A percentile compares a stretch with the other conserved stretches of the same genome.
phyloP scores from a whole-genome alignment of 2,113 vertebrate species.

The Carettochelys insculpta region DNA sequence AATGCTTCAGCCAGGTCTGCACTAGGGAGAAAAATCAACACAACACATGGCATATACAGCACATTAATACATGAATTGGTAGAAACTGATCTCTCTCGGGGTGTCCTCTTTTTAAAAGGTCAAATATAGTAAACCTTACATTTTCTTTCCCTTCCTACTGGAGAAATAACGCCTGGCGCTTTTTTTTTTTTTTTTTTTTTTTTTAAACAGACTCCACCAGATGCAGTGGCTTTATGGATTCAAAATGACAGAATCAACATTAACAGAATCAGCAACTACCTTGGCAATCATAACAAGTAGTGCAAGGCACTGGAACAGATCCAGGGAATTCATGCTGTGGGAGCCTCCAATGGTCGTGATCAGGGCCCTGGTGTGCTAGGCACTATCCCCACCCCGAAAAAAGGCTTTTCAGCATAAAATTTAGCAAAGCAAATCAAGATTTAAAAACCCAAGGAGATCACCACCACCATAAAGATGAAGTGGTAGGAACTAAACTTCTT shows the following conservation, averaged over 20 bases:
- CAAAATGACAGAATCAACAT: neutral
- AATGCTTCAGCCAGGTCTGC: neutral
- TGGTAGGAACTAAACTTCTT: neutral
- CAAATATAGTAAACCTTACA: too few species aligned
- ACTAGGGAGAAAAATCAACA: neutral
- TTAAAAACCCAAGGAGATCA: neutral
- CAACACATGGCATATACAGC: too few species aligned
- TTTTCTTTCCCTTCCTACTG: neutral
- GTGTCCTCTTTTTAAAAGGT: too few species aligned
- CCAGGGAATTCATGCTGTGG: neutral
- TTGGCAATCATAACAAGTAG: neutral
- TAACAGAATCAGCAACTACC: neutral
- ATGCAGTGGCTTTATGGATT: neutral
- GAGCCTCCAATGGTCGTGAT: neutral
- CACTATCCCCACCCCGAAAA: neutral
- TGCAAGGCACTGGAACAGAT: neutral
- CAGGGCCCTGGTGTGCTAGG: neutral
- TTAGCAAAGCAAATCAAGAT: neutral
- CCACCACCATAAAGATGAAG: neutral
- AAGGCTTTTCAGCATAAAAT: neutral
- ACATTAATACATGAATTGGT: too few species aligned
- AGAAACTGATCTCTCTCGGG: too few species aligned
- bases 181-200: too few species aligned
- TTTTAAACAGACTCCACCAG: neutral
- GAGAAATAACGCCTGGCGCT: neutral